phyloP scores from a whole-genome alignment of 2,888 invertebrate species.

The Neelides folsomi region DNA sequence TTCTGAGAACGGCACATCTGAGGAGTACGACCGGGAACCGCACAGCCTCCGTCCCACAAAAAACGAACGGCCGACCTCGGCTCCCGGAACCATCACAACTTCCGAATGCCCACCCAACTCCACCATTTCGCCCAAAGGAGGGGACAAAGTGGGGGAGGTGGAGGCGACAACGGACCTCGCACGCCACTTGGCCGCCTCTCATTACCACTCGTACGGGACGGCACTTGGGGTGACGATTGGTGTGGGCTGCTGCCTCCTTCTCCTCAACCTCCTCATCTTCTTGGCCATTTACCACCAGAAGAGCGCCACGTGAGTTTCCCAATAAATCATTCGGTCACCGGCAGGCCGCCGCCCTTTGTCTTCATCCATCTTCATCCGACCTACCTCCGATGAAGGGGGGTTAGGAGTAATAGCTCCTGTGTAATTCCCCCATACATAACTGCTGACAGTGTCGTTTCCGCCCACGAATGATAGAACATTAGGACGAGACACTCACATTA shows the following conservation, averaged over 20 bases:
- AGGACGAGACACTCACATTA: too few species aligned
- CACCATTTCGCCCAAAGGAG: constrained; percentile 17
- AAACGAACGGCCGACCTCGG: constrained; percentile 19
- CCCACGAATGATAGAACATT: too few species aligned
- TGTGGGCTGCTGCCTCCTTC: constrained; percentile 46
- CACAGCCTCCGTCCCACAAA: not conserved
- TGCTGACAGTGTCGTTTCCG: too few species aligned
- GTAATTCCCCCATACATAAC: too few species aligned
- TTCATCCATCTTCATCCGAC: too few species aligned
- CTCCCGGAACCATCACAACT: constrained; percentile 29
- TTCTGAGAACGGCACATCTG: not conserved
- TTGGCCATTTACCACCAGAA: constrained; percentile 33
- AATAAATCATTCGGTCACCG: not conserved
- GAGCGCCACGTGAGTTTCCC: constrained; percentile 29
- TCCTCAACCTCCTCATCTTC: constrained; percentile 34
- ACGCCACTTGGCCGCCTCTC: constrained; percentile 47
- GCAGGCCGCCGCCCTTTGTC: too few species aligned
- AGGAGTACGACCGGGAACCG: not conserved
- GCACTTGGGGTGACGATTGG: constrained; percentile 80
- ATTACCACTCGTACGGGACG: constrained; percentile 77
- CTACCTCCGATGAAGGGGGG: too few species aligned
- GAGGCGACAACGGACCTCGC: constrained; percentile 14
- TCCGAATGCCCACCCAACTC: constrained; percentile 33
- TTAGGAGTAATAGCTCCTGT: too few species aligned
- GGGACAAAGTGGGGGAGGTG: constrained; percentile 5